A percentile compares a stretch with the other conserved stretches of the same genome.
Conservation (phyloP, 2,888 invertebrate species). For the Calameuta idolon region DNA sequence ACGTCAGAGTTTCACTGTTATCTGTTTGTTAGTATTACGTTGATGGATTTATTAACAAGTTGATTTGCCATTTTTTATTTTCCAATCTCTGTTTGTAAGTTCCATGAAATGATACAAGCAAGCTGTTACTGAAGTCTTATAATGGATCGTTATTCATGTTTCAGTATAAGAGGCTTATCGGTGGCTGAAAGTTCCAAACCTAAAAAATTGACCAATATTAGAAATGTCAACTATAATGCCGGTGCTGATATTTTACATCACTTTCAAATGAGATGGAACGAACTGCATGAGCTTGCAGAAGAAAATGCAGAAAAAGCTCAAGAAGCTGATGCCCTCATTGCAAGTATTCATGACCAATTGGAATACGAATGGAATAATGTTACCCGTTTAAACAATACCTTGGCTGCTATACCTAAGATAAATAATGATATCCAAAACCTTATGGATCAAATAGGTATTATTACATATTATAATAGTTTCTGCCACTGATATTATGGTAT, state of each 20-base stretch:
- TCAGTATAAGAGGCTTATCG: constrained; percentile 58
- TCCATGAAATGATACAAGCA: neutral
- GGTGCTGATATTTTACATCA: constrained; percentile 78
- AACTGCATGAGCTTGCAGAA: constrained; percentile 77
- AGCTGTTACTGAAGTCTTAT: neutral
- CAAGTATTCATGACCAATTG: constrained; percentile 60
- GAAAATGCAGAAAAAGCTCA: constrained; percentile 73
- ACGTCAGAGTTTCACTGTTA: too few relatives aligned
- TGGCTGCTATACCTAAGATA: constrained; percentile 68
- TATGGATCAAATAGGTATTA: constrained; percentile 67
- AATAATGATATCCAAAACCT: constrained; percentile 66
- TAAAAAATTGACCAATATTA: constrained; percentile 34
- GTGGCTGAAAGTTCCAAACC: constrained; percentile 47
- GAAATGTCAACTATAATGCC: constrained; percentile 71
- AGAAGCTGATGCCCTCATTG: constrained; percentile 68
- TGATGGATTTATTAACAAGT: neutral
- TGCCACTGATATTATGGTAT: neutral
- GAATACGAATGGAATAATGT: constrained; percentile 66
- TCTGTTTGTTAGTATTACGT: too few relatives aligned
- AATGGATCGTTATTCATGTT: constrained; percentile 18
- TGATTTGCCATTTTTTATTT: neutral
- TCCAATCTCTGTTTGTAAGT: neutral
- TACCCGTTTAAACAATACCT: constrained; percentile 60
- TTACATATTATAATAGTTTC: constrained; percentile 10
- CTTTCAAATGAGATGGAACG: constrained; percentile 80